These are phyloP conservation scores for Myotis pilosus DNA, from an alignment of 2,797 vertebrate genomes.

Conservation along the genomic window DNA sequence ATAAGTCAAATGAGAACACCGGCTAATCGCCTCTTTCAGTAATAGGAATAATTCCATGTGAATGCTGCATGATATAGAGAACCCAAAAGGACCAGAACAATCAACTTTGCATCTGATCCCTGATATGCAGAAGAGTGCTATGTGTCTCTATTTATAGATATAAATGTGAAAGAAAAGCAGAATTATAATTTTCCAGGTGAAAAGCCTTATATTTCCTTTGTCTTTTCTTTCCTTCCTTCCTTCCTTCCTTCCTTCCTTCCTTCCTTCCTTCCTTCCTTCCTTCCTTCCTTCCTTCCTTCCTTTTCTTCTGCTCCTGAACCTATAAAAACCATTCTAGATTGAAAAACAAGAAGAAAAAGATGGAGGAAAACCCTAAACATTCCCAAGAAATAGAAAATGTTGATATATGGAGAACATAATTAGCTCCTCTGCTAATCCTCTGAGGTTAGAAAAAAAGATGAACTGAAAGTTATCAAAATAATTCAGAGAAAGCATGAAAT, in stretches of 20 bases:
- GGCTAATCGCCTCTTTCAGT: conserved; percentile 14
- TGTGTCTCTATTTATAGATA: conserved; percentile 27
- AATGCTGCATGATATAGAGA: neutral
- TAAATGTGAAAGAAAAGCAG: conserved; percentile 43
- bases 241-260: too few relatives aligned
- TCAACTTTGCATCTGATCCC: neutral
- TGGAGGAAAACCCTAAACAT: neutral
- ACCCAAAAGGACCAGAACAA: conserved; percentile 1
- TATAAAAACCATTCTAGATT: conserved; percentile 1
- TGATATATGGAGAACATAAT: neutral
- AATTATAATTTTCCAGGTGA: conserved; percentile 29
- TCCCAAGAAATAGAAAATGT: conserved; percentile 5
- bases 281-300: too few relatives aligned
- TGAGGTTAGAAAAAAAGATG: conserved; percentile 18
- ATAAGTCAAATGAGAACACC: conserved; percentile 26
- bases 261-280: too few relatives aligned
- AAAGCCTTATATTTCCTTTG: neutral
- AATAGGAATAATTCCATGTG: conserved; percentile 46
- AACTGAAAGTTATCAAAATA: conserved; percentile 26
- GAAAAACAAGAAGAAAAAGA: neutral
- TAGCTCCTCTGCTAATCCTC: neutral
- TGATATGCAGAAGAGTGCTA: neutral
- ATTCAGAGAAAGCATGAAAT: conserved; percentile 7
- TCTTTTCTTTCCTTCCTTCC: neutral
- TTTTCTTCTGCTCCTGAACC: neutral